Evolutionary conservation across 1,140 invertebrate species (phyloP).

Genomic region (Hylaeus volcanicus): DNA sequence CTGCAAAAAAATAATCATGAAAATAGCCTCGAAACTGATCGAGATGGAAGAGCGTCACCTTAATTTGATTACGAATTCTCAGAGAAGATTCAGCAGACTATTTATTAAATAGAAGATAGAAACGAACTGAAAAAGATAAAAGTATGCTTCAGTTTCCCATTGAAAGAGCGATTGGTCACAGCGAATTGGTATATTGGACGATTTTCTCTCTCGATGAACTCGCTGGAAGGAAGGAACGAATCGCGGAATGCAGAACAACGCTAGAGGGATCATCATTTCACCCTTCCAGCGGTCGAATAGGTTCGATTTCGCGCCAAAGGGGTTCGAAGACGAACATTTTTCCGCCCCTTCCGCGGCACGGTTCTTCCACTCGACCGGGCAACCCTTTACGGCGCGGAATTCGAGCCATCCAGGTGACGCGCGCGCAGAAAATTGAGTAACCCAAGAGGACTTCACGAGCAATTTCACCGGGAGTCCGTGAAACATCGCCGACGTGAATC

Average conservation of each 20-base stretch:
- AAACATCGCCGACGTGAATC: slow-evolving; percentile 34
- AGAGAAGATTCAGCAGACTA: too few relatives aligned
- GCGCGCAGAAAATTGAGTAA: slow-evolving; percentile 58
- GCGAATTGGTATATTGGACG: background rate
- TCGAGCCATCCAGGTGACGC: slow-evolving; percentile 68
- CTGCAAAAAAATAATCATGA: too few relatives aligned
- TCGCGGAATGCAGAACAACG: slow-evolving; percentile 13
- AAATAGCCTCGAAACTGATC: too few relatives aligned
- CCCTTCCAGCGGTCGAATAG: background rate
- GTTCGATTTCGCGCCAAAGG: slow-evolving; percentile 11
- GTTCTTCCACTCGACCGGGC: slow-evolving; percentile 57
- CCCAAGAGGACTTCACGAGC: slow-evolving; percentile 60
- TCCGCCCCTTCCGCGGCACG: slow-evolving; percentile 8
- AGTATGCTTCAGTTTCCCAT: background rate
- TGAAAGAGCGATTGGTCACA: slow-evolving; percentile 32
- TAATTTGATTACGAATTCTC: too few relatives aligned
- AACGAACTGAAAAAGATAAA: too few relatives aligned
- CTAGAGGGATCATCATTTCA: background rate
- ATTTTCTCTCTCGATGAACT: slow-evolving; percentile 69
- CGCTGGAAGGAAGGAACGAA: slow-evolving; percentile 31
- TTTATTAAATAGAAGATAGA: too few relatives aligned
- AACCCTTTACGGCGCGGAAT: slow-evolving; percentile 70
- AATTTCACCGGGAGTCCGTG: slow-evolving; percentile 71
- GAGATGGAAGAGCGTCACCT: too few relatives aligned
- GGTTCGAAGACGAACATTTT: slow-evolving; percentile 5